These are phyloP conservation scores for Tachuris rubrigastra DNA, from an alignment of 2,113 vertebrate genomes.

Conservation along the genomic window DNA sequence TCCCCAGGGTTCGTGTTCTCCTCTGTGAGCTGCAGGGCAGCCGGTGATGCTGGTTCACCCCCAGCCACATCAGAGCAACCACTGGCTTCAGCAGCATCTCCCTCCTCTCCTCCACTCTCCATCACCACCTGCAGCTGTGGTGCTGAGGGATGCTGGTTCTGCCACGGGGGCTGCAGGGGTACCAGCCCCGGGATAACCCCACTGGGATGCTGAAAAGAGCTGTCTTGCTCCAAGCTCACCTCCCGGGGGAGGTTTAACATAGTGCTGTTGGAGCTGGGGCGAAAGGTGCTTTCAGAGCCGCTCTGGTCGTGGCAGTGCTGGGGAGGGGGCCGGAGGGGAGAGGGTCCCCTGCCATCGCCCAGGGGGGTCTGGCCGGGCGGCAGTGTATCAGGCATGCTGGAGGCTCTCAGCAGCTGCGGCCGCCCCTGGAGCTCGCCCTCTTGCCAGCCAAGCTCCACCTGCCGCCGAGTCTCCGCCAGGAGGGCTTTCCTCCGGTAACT, in stretches of 20 bases:
- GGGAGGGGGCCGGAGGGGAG: constrained; percentile 3
- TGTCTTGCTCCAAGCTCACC: constrained; percentile 56
- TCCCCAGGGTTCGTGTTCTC: constrained; percentile 5
- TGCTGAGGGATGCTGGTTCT: constrained; percentile 25
- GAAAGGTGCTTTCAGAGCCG: constrained; percentile 56
- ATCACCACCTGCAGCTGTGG: constrained; percentile 21
- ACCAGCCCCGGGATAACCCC: constrained; percentile 60
- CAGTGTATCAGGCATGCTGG: constrained; percentile 90
- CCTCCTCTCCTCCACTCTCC: constrained; percentile 14
- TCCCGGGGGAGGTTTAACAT: constrained; percentile 27
- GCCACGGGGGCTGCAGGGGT: constrained; percentile 60
- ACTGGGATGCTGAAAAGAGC: constrained; percentile 56
- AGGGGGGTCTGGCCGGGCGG: constrained; percentile 74
- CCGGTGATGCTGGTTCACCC: accelerated
- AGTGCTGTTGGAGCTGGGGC: not conserved
- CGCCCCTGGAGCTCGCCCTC: constrained; percentile 74
- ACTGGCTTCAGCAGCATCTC: accelerated
- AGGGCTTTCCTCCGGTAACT: constrained; percentile 70
- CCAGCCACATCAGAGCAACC: accelerated
- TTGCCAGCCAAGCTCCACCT: constrained; percentile 45
- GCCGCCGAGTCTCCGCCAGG: constrained; percentile 42
- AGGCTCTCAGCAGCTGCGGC: constrained; percentile 89
- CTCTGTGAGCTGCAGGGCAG: not conserved
- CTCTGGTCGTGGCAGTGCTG: not conserved
- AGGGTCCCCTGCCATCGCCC: constrained; percentile 21